Evolutionary conservation across 2,113 vertebrate genomes (phyloP).

Genomic region (Salvelinus namaycush): DNA sequence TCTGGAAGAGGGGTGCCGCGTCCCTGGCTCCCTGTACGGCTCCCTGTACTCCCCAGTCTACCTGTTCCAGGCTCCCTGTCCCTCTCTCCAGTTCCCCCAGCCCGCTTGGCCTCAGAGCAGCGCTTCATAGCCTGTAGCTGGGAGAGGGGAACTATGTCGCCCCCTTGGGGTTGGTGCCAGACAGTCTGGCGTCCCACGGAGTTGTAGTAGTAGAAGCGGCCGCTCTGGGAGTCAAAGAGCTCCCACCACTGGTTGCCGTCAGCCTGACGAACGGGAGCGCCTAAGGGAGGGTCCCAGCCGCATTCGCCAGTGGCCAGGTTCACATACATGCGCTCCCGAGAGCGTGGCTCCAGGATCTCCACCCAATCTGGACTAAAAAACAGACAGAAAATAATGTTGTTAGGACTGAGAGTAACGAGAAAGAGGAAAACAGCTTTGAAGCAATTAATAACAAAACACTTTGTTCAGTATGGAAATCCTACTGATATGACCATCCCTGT

Average conservation of each 20-base stretch:
- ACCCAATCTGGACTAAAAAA: slow-evolving; percentile 85
- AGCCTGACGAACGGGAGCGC: slow-evolving; percentile 79
- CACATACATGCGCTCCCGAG: slow-evolving; percentile 86
- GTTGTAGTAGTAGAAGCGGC: slow-evolving; percentile 92
- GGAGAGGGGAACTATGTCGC: slow-evolving; percentile 85
- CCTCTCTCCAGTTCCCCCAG: slow-evolving; percentile 52
- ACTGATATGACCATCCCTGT: too few relatives aligned
- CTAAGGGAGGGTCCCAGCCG: slow-evolving; percentile 84
- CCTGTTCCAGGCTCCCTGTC: slow-evolving; percentile 43
- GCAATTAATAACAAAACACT: background rate
- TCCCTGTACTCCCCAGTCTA: slow-evolving; percentile 58
- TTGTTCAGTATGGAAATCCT: background rate
- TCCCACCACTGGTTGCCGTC: slow-evolving; percentile 93
- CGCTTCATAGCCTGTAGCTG: slow-evolving; percentile 88
- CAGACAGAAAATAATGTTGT: slow-evolving; percentile 21
- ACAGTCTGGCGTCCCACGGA: slow-evolving; percentile 80
- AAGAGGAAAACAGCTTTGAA: background rate
- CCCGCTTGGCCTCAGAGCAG: slow-evolving; percentile 68
- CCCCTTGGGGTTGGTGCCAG: slow-evolving; percentile 87
- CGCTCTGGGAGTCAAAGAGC: slow-evolving; percentile 84
- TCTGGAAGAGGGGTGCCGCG: too few relatives aligned
- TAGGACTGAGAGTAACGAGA: background rate
- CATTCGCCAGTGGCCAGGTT: slow-evolving; percentile 84
- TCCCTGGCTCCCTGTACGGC: slow-evolving; percentile 20
- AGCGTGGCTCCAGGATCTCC: slow-evolving; percentile 89